Evolutionary conservation across 2,888 invertebrate species (phyloP).

Genomic region (Andrena haemorrhoa): DNA sequence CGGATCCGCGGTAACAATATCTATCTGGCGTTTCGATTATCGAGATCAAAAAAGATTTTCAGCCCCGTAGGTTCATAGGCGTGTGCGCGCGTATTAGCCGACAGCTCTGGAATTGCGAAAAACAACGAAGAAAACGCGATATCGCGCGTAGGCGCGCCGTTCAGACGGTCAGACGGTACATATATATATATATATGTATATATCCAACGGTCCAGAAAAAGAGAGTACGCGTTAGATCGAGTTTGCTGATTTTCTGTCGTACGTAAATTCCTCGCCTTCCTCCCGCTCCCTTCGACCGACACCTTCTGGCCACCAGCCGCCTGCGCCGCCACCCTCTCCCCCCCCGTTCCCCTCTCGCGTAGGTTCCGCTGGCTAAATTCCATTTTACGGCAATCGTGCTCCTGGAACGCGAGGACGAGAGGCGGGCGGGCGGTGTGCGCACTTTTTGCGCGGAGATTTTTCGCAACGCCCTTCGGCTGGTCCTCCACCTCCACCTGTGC

Average conservation of each 20-base stretch:
- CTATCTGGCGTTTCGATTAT: conserved; percentile 54
- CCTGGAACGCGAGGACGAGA: conserved; percentile 50
- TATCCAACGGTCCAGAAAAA: conserved; percentile 51
- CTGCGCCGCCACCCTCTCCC: conserved; percentile 5
- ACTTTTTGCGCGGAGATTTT: conserved; percentile 78
- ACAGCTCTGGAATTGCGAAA: conserved; percentile 62
- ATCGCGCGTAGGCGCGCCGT: not conserved
- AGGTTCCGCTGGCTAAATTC: conserved; percentile 18
- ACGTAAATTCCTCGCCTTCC: conserved; percentile 67
- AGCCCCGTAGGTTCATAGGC: conserved; percentile 24
- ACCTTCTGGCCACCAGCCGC: conserved; percentile 21
- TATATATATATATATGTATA: conserved; percentile 34
- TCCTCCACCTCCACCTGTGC: conserved; percentile 70
- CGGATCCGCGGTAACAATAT: conserved; percentile 29
- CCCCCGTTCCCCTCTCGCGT: conserved; percentile 13
- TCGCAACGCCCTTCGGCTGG: conserved; percentile 78
- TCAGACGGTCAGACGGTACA: conserved; percentile 22
- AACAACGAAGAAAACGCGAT: conserved; percentile 31
- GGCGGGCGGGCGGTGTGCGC: conserved; percentile 56
- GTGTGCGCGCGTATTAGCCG: conserved; percentile 44
- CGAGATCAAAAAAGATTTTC: conserved; percentile 51
- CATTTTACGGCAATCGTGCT: conserved; percentile 50
- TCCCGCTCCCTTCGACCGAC: conserved; percentile 33
- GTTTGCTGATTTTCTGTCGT: conserved; percentile 71
- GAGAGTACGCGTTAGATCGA: conserved; percentile 66